These are phyloP conservation scores for Chaetodon trifascialis DNA, from an alignment of 2,113 vertebrate genomes.

Conservation along the genomic window DNA sequence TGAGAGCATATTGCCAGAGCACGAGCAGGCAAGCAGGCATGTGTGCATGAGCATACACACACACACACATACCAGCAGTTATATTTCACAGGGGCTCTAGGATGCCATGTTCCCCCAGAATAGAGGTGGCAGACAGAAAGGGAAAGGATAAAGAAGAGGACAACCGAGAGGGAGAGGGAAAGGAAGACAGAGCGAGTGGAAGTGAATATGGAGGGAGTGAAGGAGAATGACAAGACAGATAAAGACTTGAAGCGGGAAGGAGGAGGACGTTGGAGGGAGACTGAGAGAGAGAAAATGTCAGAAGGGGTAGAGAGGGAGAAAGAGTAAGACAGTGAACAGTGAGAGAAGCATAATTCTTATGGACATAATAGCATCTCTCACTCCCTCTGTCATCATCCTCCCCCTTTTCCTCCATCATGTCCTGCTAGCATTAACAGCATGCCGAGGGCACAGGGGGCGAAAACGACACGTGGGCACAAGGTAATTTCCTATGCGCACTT, in stretches of 20 bases:
- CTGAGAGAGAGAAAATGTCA: slow-evolving; percentile 46
- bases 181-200: slow-evolving; percentile 37
- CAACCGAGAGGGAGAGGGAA: slow-evolving; percentile 31
- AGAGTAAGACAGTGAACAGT: slow-evolving; percentile 32
- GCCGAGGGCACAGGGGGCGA: slow-evolving; percentile 46
- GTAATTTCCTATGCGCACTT: slow-evolving; percentile 79
- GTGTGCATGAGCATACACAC: slow-evolving; percentile 32
- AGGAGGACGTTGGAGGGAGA: slow-evolving; percentile 34
- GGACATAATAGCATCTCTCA: slow-evolving; percentile 62
- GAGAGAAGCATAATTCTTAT: slow-evolving; percentile 66
- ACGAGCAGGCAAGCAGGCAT: slow-evolving; percentile 71
- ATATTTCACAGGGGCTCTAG: slow-evolving; percentile 92
- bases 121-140: slow-evolving; percentile 65
- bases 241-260: slow-evolving; percentile 36
- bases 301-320: slow-evolving; percentile 21
- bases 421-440: slow-evolving; percentile 54
- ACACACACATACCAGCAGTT: slow-evolving; percentile 86
- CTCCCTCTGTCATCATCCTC: slow-evolving; percentile 14
- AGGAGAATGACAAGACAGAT: slow-evolving; percentile 52
- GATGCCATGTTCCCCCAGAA: slow-evolving; percentile 74
- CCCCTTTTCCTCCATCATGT: slow-evolving; percentile 40
- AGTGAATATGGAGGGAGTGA: slow-evolving; percentile 41
- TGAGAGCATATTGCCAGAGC: slow-evolving; percentile 96
- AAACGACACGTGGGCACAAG: slow-evolving; percentile 63
- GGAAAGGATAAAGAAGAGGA: slow-evolving; percentile 62